Percentiles rank a stretch among this genome's conserved stretches.
phyloP scores from a whole-genome alignment of 2,888 invertebrate genomes.

The Trissoscelio sp. region DNA sequence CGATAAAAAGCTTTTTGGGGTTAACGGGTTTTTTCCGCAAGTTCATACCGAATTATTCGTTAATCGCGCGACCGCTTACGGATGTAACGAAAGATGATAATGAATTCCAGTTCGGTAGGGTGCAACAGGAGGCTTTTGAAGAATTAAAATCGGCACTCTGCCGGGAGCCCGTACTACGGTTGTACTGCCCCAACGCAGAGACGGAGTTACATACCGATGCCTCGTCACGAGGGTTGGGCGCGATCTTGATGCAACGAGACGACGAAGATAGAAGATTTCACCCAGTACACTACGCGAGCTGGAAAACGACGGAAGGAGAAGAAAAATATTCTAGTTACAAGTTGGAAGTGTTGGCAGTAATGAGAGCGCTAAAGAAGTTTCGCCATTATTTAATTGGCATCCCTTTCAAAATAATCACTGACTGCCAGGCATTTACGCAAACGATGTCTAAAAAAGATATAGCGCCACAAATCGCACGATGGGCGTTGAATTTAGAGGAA shows the following conservation, averaged over 20 bases:
- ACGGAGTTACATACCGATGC: slow-evolving; percentile 57
- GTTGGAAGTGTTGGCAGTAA: slow-evolving; percentile 32
- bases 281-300: slow-evolving; percentile 37
- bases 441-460: slow-evolving; percentile 15
- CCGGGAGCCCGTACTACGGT: slow-evolving; percentile 17
- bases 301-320: slow-evolving; percentile 13
- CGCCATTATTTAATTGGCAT: slow-evolving; percentile 19
- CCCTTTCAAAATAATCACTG: slow-evolving; percentile 7
- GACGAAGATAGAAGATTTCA: slow-evolving; percentile 4
- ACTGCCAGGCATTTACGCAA: slow-evolving; percentile 12
- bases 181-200: slow-evolving; percentile 17
- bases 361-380: slow-evolving; percentile 68
- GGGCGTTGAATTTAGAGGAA: slow-evolving; percentile 40
- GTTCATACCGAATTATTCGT: background rate
- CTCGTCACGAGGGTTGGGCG: slow-evolving; percentile 30
- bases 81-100: too few relatives aligned
- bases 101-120: too few relatives aligned
- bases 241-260: slow-evolving; percentile 29
- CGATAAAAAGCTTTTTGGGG: slow-evolving; percentile 67
- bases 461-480: background rate
- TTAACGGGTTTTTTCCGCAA: slow-evolving; percentile 1
- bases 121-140: too few relatives aligned
- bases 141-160: slow-evolving; percentile 11
- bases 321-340: slow-evolving; percentile 46
- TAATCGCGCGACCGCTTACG: too few relatives aligned